Evolutionary conservation across 1,140 invertebrate genomes (phyloP).

Genomic region (Brachionus koreanus): DNA sequence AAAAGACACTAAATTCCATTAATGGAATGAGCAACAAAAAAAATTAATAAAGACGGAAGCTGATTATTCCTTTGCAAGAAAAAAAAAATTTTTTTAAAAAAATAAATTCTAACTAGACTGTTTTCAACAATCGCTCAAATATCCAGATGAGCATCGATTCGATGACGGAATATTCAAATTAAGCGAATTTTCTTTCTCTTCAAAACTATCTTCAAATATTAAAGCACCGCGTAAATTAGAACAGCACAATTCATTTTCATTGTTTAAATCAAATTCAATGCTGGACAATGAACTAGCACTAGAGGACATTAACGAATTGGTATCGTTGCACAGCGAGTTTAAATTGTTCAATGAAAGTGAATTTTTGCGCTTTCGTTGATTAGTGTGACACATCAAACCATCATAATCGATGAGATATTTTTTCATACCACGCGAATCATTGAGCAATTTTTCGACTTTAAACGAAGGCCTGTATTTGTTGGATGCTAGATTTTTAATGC

Average conservation of each 20-base stretch:
- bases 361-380: background rate
- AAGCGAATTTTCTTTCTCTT: background rate
- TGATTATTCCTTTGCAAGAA: background rate
- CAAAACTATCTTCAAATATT: background rate
- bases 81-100: background rate
- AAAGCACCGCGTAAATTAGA: background rate
- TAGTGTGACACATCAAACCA: background rate
- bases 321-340: background rate
- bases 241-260: background rate
- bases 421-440: slow-evolving; percentile 42
- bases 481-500: background rate
- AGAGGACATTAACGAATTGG: background rate
- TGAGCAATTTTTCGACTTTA: slow-evolving; percentile 27
- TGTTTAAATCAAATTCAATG: background rate
- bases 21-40: background rate
- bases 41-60: slow-evolving; percentile 6
- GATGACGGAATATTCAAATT: background rate
- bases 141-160: slow-evolving; percentile 21
- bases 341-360: background rate
- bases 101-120: background rate
- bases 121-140: slow-evolving; percentile 26
- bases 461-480: slow-evolving; percentile 8
- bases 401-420: slow-evolving; percentile 39
- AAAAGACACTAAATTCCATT: background rate
- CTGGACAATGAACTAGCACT: background rate